Evolutionary conservation across 2,888 invertebrate genomes (phyloP).

Genomic region (Acanthosepion lycidas): DNA sequence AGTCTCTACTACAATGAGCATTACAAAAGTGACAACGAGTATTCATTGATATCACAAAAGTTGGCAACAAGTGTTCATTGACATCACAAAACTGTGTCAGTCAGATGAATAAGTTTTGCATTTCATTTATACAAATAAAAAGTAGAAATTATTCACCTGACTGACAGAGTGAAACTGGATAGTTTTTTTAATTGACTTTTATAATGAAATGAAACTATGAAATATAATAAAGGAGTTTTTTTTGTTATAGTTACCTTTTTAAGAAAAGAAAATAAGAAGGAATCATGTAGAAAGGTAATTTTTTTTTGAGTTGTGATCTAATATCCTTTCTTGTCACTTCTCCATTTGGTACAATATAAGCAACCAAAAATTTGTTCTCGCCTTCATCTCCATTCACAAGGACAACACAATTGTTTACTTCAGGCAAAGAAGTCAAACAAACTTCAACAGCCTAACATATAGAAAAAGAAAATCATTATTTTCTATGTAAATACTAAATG

Average conservation of each 20-base stretch:
- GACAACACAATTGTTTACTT: constrained; percentile 73
- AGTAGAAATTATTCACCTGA: no score
- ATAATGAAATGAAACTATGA: no score
- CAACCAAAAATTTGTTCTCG: constrained; percentile 74
- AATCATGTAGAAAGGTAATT: constrained; percentile 76
- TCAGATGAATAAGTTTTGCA: no score
- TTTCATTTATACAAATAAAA: no score
- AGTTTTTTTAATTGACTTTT: no score
- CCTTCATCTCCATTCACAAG: constrained; percentile 74
- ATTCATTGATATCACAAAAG: no score
- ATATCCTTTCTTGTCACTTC: constrained; percentile 71
- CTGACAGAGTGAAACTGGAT: no score
- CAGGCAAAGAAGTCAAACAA: constrained; percentile 71
- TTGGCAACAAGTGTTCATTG: no score
- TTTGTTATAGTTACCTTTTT: constrained; percentile 63
- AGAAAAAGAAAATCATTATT: not conserved
- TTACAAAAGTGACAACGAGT: no score
- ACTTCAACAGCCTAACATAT: constrained; percentile 74
- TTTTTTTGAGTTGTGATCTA: constrained; percentile 72
- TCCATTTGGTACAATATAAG: constrained; percentile 73
- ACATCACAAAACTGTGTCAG: no score
- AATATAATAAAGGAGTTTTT: no score
- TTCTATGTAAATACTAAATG: not conserved
- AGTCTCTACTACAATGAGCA: no score
- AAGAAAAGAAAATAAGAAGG: constrained; percentile 74